Conservation (phyloP, 2,797 vertebrate genomes). For the Hirundo rustica region DNA sequence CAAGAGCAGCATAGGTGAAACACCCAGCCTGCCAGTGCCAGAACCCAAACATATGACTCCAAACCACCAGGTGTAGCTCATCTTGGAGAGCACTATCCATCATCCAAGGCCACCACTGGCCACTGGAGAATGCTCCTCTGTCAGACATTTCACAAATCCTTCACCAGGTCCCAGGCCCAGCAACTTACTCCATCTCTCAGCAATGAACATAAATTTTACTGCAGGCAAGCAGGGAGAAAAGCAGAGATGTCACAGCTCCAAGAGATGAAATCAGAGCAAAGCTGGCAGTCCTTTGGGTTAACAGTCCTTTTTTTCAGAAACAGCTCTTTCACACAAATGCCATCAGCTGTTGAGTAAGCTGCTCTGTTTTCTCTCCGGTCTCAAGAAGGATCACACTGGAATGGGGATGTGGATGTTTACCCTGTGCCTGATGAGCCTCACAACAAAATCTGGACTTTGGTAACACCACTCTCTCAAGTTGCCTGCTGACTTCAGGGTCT, state of each 20-base stretch:
- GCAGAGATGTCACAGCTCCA: neutral
- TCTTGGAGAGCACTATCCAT: neutral
- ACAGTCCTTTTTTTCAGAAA: neutral
- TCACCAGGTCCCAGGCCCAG: neutral
- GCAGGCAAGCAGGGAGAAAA: neutral
- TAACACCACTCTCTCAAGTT: neutral
- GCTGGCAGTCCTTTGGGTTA: neutral
- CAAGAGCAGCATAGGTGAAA: neutral
- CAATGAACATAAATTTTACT: neutral
- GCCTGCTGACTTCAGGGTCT: neutral
- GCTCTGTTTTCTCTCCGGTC: conserved; percentile 10
- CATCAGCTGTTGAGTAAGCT: conserved; percentile 38
- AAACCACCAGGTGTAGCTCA: rapidly evolving
- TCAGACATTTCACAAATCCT: neutral
- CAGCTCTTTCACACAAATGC: conserved; percentile 28
- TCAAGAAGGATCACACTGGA: neutral
- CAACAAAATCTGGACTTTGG: neutral
- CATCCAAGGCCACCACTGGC: neutral
- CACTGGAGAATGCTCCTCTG: neutral
- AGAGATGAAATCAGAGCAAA: conserved; percentile 22
- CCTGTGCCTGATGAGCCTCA: neutral
- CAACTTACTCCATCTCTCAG: neutral
- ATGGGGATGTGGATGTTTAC: neutral
- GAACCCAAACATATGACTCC: neutral
- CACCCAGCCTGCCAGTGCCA: neutral